Percentiles rank a stretch among this genome's conserved stretches.
Conservation (phyloP, 1,140 invertebrate species). For the Anastrepha obliqua region DNA sequence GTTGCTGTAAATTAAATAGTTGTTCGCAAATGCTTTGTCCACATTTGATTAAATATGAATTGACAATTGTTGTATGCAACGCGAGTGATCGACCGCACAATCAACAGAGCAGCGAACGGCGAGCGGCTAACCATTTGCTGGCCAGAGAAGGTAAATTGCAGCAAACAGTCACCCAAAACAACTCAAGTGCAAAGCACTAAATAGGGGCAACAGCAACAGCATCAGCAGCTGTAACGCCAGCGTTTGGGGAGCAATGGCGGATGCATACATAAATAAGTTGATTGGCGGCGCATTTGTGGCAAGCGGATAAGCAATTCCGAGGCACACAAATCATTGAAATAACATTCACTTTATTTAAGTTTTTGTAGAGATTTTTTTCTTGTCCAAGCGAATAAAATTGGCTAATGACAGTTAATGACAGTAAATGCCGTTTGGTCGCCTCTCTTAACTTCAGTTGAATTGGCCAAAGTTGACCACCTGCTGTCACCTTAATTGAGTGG, state of each 20-base stretch:
- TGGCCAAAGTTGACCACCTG: conserved; percentile 32
- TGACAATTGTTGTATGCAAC: not conserved
- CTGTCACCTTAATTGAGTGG: conserved; percentile 47
- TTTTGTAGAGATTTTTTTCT: not conserved
- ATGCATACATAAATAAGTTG: conserved; percentile 22
- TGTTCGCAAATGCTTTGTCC: not conserved
- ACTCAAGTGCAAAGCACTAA: not conserved
- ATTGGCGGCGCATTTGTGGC: conserved; percentile 42
- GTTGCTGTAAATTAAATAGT: not conserved
- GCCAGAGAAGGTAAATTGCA: not conserved
- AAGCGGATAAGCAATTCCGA: conserved; percentile 48
- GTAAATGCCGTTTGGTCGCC: conserved; percentile 29
- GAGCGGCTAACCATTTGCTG: not conserved
- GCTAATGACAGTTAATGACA: conserved; percentile 47
- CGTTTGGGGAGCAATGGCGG: not conserved
- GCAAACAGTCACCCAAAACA: not conserved
- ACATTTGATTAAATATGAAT: no score
- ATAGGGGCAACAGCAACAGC: not conserved
- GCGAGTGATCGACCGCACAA: not conserved
- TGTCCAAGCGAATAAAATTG: conserved; percentile 20
- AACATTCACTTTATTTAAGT: conserved; percentile 41
- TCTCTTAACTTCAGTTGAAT: conserved; percentile 1
- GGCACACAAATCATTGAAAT: conserved; percentile 47
- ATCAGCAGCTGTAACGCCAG: not conserved
- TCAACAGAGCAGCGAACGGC: not conserved